Evolutionary conservation across 1,140 invertebrate genomes (phyloP).

Genomic region (Drosophila dunni): DNA sequence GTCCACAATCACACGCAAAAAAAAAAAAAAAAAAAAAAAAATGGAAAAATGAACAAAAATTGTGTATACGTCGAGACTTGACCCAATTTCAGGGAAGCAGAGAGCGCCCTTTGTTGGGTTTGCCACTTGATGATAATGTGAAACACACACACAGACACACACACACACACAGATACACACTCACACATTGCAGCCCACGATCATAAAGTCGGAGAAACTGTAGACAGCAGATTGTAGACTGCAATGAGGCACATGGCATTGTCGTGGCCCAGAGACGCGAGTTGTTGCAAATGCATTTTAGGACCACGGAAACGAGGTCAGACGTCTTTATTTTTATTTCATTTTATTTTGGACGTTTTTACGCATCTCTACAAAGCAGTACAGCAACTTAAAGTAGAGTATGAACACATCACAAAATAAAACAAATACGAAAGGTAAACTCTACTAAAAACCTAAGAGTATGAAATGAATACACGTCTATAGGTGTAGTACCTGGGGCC

Average conservation of each 20-base stretch:
- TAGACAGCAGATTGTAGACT: background rate
- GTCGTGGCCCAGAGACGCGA: background rate
- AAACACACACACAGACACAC: constrained; percentile 50
- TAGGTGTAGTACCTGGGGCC: no score
- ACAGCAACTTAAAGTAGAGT: no score
- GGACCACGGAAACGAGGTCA: no score
- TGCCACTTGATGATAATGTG: constrained; percentile 73
- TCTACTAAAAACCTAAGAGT: no score
- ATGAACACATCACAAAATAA: no score
- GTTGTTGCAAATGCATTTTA: background rate
- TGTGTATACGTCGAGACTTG: constrained; percentile 57
- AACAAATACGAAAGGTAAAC: no score
- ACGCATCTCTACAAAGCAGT: no score
- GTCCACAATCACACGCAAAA: constrained; percentile 26
- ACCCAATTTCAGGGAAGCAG: constrained; percentile 66
- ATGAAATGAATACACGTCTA: no score
- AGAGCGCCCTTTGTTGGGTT: constrained; percentile 66
- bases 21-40: constrained; percentile 24
- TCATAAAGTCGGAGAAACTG: constrained; percentile 18
- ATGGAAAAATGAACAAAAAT: constrained; percentile 24
- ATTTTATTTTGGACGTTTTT: no score
- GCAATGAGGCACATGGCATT: background rate
- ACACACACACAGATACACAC: constrained; percentile 29
- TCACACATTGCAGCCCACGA: constrained; percentile 2
- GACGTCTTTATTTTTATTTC: no score